A percentile compares a stretch with the other conserved stretches of the same genome.
These are phyloP conservation scores for Nesogale talazaci DNA, from an alignment of 2,113 vertebrate species.

Conservation along the genomic window DNA sequence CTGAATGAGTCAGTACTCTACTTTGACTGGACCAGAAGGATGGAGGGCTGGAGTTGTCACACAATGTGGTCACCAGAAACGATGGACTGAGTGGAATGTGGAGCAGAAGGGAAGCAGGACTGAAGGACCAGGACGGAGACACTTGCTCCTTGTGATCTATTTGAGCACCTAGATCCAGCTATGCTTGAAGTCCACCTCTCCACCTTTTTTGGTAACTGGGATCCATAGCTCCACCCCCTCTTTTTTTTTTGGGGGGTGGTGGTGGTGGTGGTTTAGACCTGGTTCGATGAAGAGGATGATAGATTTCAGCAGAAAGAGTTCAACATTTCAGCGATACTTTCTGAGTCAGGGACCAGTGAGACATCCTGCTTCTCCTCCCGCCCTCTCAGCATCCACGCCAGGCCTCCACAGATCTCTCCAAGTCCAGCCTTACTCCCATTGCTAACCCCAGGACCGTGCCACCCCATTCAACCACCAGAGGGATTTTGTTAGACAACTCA, in stretches of 20 bases:
- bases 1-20: background rate
- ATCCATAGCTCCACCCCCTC: background rate
- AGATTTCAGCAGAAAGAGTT: background rate
- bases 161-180: background rate
- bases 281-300: background rate
- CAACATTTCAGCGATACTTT: background rate
- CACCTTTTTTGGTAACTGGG: background rate
- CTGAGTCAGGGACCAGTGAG: background rate
- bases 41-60: background rate
- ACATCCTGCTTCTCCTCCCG: background rate
- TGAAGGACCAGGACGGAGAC: background rate
- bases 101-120: background rate
- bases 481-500: background rate
- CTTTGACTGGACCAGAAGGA: too few relatives aligned
- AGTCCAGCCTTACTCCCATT: background rate
- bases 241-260: background rate
- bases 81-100: background rate
- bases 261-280: background rate
- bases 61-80: background rate
- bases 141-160: background rate
- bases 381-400: background rate
- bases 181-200: background rate
- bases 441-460: too few relatives aligned
- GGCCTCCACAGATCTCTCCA: background rate
- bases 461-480: background rate